phyloP scores from a whole-genome alignment of 2,113 vertebrate genomes.

The Calidris pygmaea region DNA sequence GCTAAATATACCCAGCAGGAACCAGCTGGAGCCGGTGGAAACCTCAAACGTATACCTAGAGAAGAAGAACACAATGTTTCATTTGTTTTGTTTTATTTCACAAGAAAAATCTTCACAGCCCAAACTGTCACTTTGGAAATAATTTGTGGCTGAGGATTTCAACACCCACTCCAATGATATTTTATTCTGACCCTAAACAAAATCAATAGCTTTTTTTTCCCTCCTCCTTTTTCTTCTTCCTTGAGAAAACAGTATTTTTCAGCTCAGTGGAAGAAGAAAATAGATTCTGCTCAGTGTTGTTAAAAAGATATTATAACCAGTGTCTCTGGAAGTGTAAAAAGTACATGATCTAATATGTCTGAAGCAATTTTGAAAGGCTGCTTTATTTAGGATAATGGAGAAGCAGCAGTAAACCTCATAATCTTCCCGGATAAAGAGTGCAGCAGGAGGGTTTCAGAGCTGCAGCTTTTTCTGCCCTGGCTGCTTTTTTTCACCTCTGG shows the following conservation, averaged over 20 bases:
- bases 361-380: constrained; percentile 63
- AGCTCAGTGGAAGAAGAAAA: constrained; percentile 55
- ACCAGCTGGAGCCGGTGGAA: constrained; percentile 34
- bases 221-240: constrained; percentile 28
- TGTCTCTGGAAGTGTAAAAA: constrained; percentile 67
- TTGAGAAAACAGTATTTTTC: constrained; percentile 66
- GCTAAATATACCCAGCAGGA: constrained; percentile 18
- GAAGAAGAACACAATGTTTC: constrained; percentile 30
- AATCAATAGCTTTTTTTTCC: constrained; percentile 43
- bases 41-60: background rate
- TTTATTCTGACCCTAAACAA: constrained; percentile 73
- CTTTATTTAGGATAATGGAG: constrained; percentile 70
- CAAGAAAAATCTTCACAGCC: constrained; percentile 31
- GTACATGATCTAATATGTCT: constrained; percentile 67
- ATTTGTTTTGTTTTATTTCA: constrained; percentile 66
- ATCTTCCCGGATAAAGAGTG: constrained; percentile 22
- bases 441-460: constrained; percentile 16
- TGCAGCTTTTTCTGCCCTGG: background rate
- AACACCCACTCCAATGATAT: constrained; percentile 61
- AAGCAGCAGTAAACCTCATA: constrained; percentile 65
- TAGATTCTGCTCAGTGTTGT: constrained; percentile 62
- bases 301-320: constrained; percentile 69
- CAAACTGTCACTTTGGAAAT: constrained; percentile 56
- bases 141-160: constrained; percentile 60
- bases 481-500: background rate